These are phyloP conservation scores for Carpatolechia fugitivella DNA, from an alignment of 2,888 invertebrate genomes.

Conservation along the genomic window DNA sequence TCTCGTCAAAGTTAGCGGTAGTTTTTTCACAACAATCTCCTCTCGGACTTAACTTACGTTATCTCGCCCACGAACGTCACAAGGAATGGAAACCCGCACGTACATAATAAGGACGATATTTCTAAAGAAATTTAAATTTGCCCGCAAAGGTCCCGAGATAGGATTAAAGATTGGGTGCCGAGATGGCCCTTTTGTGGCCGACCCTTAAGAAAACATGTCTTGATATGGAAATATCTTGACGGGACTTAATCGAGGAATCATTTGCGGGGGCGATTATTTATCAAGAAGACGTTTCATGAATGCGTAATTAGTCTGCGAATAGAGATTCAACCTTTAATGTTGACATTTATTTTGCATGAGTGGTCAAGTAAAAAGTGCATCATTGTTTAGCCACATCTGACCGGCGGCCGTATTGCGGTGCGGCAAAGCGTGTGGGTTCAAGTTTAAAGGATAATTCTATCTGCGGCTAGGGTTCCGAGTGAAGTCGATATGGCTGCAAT, in stretches of 20 bases:
- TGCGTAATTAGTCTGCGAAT: slow-evolving; percentile 62
- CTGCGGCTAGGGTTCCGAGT: slow-evolving; percentile 21
- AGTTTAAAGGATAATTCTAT: slow-evolving; percentile 68
- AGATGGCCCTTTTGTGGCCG: slow-evolving; percentile 78
- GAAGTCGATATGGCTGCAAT: slow-evolving; percentile 28
- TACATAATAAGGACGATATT: slow-evolving; percentile 79
- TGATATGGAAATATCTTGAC: slow-evolving; percentile 78
- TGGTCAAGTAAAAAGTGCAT: slow-evolving; percentile 54
- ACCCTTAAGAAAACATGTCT: slow-evolving; percentile 80
- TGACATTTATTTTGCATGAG: slow-evolving; percentile 65
- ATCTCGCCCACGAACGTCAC: slow-evolving; percentile 75
- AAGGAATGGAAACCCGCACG: slow-evolving; percentile 78
- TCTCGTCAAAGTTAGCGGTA: slow-evolving; percentile 73
- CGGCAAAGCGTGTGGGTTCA: slow-evolving; percentile 57
- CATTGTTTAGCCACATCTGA: slow-evolving; percentile 55
- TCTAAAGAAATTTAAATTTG: slow-evolving; percentile 80
- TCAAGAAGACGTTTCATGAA: slow-evolving; percentile 66
- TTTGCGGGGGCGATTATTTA: slow-evolving; percentile 70
- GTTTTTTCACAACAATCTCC: slow-evolving; percentile 79
- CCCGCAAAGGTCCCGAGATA: slow-evolving; percentile 79
- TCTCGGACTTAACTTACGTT: slow-evolving; percentile 79
- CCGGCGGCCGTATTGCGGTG: slow-evolving; percentile 61
- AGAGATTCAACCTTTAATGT: slow-evolving; percentile 50
- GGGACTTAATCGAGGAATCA: slow-evolving; percentile 72
- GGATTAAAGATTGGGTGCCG: slow-evolving; percentile 78